Percentiles rank a stretch among this genome's conserved stretches.
Conservation (phyloP, 2,888 invertebrate species). For the Hemithea aestivaria region DNA sequence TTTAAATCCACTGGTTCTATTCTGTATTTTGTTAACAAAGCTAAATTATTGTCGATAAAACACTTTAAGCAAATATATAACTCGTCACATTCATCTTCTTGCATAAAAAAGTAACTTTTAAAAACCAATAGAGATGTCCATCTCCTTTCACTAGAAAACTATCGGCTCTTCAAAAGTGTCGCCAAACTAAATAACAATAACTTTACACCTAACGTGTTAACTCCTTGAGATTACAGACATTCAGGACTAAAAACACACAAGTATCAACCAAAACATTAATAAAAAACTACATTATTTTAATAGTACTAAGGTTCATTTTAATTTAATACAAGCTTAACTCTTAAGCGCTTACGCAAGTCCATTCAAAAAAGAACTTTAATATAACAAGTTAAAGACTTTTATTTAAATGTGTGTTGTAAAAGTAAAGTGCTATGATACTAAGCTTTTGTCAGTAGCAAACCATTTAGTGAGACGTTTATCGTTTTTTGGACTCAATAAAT, state of each 20-base stretch:
- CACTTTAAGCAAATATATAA: no score
- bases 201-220: constrained; percentile 52
- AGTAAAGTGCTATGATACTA: constrained; percentile 32
- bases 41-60: no score
- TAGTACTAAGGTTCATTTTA: constrained; percentile 4
- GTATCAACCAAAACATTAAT: not conserved
- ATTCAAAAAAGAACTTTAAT: constrained; percentile 2
- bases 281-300: not conserved
- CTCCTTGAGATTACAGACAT: constrained; percentile 27
- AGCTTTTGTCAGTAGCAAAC: constrained; percentile 38
- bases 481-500: constrained; percentile 67
- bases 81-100: no score
- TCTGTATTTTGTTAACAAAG: no score
- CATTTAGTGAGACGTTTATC: constrained; percentile 46
- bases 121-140: constrained; percentile 27
- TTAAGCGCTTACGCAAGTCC: not conserved
- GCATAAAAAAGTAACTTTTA: no score
- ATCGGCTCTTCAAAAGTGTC: constrained; percentile 41
- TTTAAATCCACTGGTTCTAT: no score
- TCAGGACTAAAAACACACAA: constrained; percentile 4
- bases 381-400: not conserved
- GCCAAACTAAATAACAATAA: constrained; percentile 40
- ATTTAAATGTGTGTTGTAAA: not conserved
- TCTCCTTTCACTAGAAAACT: constrained; percentile 24
- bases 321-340: no score